Conservation (phyloP, 1,140 invertebrate species). For the Liolophura sinensis region DNA sequence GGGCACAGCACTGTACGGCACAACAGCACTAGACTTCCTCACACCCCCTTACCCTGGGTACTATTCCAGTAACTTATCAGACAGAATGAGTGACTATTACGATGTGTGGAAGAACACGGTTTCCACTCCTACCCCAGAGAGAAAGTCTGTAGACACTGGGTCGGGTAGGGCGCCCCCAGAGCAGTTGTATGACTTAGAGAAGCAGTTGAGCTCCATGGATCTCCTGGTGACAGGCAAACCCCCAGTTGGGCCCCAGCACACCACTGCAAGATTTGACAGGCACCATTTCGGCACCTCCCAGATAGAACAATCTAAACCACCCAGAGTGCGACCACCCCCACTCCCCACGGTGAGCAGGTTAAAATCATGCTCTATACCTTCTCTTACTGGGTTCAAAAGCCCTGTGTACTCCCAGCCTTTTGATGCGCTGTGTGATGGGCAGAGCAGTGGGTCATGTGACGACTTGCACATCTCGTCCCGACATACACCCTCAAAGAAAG, state of each 20-base stretch:
- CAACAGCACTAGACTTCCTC: constrained; percentile 35
- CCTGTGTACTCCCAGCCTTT: constrained; percentile 92
- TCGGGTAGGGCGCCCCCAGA: not conserved
- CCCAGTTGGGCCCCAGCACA: not conserved
- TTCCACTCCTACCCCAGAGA: too few species aligned
- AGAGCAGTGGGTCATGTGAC: too few species aligned
- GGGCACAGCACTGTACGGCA: constrained; percentile 57
- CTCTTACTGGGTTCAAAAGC: constrained; percentile 60
- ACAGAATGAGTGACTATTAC: constrained; percentile 94
- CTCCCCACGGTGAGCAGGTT: not conserved
- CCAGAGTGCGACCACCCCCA: not conserved
- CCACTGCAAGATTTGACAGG: too few species aligned
- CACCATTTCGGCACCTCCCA: not conserved
- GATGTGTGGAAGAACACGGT: constrained; percentile 76
- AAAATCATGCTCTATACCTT: constrained; percentile 30
- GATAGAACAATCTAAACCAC: not conserved
- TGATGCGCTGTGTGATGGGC: constrained; percentile 68
- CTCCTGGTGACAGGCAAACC: not conserved
- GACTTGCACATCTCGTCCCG: too few species aligned
- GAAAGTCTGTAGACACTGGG: too few species aligned
- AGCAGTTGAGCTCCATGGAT: not conserved
- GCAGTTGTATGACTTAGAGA: not conserved
- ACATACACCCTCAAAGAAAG: too few species aligned
- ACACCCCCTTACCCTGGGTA: constrained; percentile 62
- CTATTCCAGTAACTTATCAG: constrained; percentile 81